These are phyloP conservation scores for Ophioninae sp. DNA, from an alignment of 2,888 invertebrate genomes.

Conservation along the genomic window DNA sequence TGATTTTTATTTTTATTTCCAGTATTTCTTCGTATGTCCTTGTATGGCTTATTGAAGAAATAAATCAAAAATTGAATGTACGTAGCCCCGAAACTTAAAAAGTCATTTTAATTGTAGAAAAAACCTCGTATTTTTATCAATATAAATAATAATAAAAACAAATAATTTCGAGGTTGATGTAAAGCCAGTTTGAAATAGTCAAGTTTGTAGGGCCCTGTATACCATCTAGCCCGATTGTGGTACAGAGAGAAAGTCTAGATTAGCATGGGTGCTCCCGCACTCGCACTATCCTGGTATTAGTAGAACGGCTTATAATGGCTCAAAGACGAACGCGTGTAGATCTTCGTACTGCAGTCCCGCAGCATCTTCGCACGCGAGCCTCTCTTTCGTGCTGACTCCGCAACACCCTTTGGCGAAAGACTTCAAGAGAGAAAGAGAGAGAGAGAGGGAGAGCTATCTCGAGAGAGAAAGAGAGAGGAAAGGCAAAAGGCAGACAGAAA, in stretches of 20 bases:
- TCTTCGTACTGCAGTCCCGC: conserved; percentile 31
- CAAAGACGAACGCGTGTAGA: conserved; percentile 41
- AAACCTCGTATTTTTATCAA: background rate
- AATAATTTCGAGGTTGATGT: background rate
- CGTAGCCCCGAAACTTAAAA: background rate
- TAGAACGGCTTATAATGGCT: conserved; percentile 40
- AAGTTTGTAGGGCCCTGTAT: conserved; percentile 40
- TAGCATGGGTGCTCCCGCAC: conserved; percentile 55
- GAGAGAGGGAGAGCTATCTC: background rate
- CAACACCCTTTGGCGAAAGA: conserved; percentile 25
- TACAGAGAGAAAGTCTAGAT: conserved; percentile 58
- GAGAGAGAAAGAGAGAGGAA: conserved; percentile 4
- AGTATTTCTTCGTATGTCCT: background rate
- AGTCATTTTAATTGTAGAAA: too few species aligned
- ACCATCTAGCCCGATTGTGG: conserved; percentile 8
- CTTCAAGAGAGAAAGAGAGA: conserved; percentile 17
- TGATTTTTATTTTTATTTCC: background rate
- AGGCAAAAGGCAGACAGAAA: conserved; percentile 48
- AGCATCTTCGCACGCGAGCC: conserved; percentile 52
- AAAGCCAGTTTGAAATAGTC: conserved; percentile 39
- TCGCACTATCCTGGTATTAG: conserved; percentile 48
- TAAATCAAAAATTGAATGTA: background rate
- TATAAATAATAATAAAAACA: background rate
- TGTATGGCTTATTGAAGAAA: background rate
- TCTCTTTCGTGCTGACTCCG: conserved; percentile 42